Conservation (phyloP, 92 coral and sea anemone species). For the Pocillopora meandrina region DNA sequence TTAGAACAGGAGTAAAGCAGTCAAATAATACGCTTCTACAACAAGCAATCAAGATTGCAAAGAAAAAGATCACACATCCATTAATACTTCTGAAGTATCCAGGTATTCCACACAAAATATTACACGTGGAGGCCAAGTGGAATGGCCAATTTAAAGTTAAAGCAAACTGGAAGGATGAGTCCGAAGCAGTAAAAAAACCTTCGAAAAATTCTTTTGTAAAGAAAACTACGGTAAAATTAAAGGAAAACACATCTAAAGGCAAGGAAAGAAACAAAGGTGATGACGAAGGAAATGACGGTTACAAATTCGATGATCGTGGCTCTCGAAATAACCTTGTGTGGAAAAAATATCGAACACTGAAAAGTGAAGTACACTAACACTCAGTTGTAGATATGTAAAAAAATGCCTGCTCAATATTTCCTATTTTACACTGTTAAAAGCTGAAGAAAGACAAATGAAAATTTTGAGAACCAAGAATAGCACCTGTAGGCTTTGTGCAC, state of each 20-base stretch:
- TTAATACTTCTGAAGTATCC: background rate
- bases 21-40: background rate
- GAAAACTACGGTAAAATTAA: constrained; percentile 2
- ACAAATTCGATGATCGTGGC: constrained; percentile 66
- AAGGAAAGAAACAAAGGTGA: constrained; percentile 33
- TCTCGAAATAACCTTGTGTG: constrained; percentile 69
- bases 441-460: background rate
- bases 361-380: constrained; percentile 5
- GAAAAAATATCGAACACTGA: constrained; percentile 25
- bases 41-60: background rate
- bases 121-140: constrained; percentile 48
- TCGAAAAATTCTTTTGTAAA: constrained; percentile 1
- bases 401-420: background rate
- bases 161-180: constrained; percentile 42
- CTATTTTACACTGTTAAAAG: background rate
- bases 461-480: background rate
- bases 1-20: background rate
- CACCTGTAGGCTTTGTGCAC: background rate
- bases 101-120: constrained; percentile 17
- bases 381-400: constrained; percentile 8
- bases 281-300: constrained; percentile 25
- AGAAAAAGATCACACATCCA: background rate
- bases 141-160: constrained; percentile 40
- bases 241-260: constrained; percentile 10
- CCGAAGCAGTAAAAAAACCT: constrained; percentile 9